A percentile compares a stretch with the other conserved stretches of the same genome.
These are phyloP conservation scores for Sardina pilchardus DNA, from an alignment of 2,113 vertebrate genomes.

Conservation along the genomic window DNA sequence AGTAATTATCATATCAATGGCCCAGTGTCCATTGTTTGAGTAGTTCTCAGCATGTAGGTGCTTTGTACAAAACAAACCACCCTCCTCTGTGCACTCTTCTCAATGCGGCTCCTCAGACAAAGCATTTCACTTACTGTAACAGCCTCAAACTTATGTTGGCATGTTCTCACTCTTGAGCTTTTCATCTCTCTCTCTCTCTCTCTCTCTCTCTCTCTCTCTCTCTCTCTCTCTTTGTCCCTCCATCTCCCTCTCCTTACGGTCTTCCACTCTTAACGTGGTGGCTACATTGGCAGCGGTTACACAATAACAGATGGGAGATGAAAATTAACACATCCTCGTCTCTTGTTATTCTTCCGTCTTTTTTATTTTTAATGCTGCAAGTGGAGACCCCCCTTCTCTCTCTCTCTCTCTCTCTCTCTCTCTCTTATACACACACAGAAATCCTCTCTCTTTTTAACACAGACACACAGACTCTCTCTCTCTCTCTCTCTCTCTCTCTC, in stretches of 20 bases:
- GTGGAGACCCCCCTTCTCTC: slow-evolving; percentile 75
- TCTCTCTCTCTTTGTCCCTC: slow-evolving; percentile 39
- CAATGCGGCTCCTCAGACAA: not conserved
- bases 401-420: not conserved
- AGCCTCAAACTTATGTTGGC: slow-evolving; percentile 12
- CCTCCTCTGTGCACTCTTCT: not conserved
- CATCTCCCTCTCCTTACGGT: slow-evolving; percentile 21
- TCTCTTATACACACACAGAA: not conserved
- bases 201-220: slow-evolving; percentile 43
- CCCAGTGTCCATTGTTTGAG: not conserved
- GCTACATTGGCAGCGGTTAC: slow-evolving; percentile 98
- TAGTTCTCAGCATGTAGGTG: not conserved
- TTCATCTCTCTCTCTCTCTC: slow-evolving; percentile 30
- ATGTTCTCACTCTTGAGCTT: not conserved
- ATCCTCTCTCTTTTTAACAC: slow-evolving; percentile 40
- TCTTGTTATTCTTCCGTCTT: slow-evolving; percentile 93
- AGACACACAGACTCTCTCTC: no score
- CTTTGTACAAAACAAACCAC: not conserved
- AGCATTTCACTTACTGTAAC: not conserved
- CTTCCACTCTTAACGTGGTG: slow-evolving; percentile 76
- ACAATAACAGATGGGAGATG: slow-evolving; percentile 99
- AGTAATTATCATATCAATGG: not conserved
- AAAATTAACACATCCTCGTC: slow-evolving; percentile 97
- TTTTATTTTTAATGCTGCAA: slow-evolving; percentile 89
- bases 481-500: not conserved